Percentiles rank a stretch among this genome's conserved stretches.
Conservation (phyloP, 2,113 vertebrate species). For the Chaetodon trifascialis region DNA sequence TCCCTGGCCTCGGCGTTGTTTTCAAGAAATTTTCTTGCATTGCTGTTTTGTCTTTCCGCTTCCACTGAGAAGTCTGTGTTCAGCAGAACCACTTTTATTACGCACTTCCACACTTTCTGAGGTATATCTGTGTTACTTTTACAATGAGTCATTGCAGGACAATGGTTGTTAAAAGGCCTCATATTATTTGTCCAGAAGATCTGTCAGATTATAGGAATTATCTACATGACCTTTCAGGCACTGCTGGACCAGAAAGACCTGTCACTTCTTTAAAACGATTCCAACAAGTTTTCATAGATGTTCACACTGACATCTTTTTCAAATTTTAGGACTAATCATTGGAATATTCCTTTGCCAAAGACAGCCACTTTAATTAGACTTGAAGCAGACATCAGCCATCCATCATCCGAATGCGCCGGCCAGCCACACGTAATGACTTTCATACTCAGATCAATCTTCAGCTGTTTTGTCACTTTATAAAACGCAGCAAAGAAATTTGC, state of each 20-base stretch:
- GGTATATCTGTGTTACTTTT: neutral
- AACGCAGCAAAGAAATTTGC: conserved; percentile 26
- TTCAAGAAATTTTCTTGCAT: neutral
- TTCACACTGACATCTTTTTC: conserved; percentile 29
- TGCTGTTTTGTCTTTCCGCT: neutral
- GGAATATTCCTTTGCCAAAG: conserved; percentile 19
- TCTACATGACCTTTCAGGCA: conserved; percentile 27
- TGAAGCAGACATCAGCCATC: conserved; percentile 47
- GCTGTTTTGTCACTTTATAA: conserved; percentile 20
- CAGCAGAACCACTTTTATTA: neutral
- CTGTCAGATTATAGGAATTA: conserved; percentile 46
- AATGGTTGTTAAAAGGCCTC: conserved; percentile 12
- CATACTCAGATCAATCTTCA: conserved; percentile 45
- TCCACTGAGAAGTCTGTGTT: neutral
- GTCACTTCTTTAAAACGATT: conserved; percentile 3
- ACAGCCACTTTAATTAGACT: conserved; percentile 54
- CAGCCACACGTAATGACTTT: conserved; percentile 45
- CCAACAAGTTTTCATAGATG: neutral
- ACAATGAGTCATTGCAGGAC: conserved; percentile 3
- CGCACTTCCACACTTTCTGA: neutral
- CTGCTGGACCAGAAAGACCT: conserved; percentile 26
- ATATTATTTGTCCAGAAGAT: conserved; percentile 20
- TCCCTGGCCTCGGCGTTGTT: neutral
- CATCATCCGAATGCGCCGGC: conserved; percentile 38
- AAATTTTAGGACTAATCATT: conserved; percentile 3